Base-by-base conservation (phyloP, 2,113 vertebrate species). In the Miniopterus natalensis region DNA sequence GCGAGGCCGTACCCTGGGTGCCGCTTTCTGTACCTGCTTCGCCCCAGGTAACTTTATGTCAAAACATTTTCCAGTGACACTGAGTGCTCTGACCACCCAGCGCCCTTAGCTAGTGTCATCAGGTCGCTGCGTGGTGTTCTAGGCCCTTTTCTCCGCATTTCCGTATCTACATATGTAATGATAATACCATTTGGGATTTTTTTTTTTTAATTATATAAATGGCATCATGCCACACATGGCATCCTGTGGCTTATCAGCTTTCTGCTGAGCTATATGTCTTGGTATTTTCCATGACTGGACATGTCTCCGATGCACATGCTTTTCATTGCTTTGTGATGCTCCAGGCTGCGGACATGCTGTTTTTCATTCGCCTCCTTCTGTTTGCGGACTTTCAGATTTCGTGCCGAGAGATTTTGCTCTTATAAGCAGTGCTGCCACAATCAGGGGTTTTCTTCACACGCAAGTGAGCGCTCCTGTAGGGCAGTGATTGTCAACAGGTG, bases 341-440 rank as follows among this genome's bases (percentile, higher is more conserved):
- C 36, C 36, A 27, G 29, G 65, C 53, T 17, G 10, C n/a, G 47
- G 57, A n/a, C 49, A 6, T 15, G 36, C 11, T 0, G 21, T 36
- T n/a, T 85, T 81, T 36, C 59, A 42, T 53, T 25, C 11, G 21
- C n/a, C n/a, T 61, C 75, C 5, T 17, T 31, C n/a, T 18, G 1
- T 11, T 13, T 12, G n/a, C 49, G 18, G 51, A 27, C 8, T 7
- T 73, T n/a, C 27, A 7, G 42, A 23, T 51, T 51, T 21, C 42
- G 25, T 7, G 45, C 27, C 31, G 27, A 74, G 91, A 53, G 51
- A 9, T 57, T 74, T 65, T 17, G 47, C 2, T 70, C 36, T 75
- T 63, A 23, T 8, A 36, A 65, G 25, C 80, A 42, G 13, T 0
- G 27, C 36, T 1, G 1, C 84, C 12, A 2, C 0, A 0, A 21